Conservation (phyloP, 2,888 invertebrate genomes). For the Molorchus minor region DNA sequence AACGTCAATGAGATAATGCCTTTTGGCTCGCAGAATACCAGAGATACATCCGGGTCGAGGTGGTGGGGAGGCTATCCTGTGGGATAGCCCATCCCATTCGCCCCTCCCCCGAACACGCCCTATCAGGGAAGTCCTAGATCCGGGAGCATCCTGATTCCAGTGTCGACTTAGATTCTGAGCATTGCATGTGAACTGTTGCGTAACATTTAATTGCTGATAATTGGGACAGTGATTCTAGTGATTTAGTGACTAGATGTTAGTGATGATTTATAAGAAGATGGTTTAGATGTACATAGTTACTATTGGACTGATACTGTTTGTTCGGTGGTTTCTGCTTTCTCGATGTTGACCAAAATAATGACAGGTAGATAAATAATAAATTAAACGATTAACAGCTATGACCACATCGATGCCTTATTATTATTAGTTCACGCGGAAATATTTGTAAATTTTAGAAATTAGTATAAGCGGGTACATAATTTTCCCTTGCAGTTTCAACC, state of each 20-base stretch:
- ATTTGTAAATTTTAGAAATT: too few species aligned
- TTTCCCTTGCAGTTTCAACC: too few species aligned
- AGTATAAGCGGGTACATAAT: too few species aligned
- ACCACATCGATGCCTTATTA: too few species aligned
- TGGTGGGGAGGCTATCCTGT: conserved; percentile 63
- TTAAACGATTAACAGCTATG: too few species aligned
- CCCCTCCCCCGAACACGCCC: conserved; percentile 64
- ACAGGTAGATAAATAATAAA: too few species aligned
- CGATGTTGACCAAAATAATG: conserved; percentile 33
- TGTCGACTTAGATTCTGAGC: conserved; percentile 42
- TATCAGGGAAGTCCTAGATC: conserved; percentile 57
- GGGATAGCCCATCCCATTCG: conserved; percentile 72
- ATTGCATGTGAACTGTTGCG: conserved; percentile 40
- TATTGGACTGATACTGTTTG: neutral
- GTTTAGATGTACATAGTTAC: neutral
- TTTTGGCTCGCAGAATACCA: conserved; percentile 37
- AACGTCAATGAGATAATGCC: conserved; percentile 46
- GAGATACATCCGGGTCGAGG: conserved; percentile 41
- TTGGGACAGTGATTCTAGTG: conserved; percentile 14
- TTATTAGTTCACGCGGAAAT: too few species aligned
- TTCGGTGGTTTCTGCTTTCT: too few species aligned
- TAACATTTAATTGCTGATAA: conserved; percentile 26
- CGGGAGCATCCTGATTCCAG: conserved; percentile 54
- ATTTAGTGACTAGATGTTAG: conserved; percentile 15
- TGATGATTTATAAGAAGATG: conserved; percentile 19